Base-by-base conservation (phyloP, 2,888 invertebrate species). In the Phyto melanocephala region DNA sequence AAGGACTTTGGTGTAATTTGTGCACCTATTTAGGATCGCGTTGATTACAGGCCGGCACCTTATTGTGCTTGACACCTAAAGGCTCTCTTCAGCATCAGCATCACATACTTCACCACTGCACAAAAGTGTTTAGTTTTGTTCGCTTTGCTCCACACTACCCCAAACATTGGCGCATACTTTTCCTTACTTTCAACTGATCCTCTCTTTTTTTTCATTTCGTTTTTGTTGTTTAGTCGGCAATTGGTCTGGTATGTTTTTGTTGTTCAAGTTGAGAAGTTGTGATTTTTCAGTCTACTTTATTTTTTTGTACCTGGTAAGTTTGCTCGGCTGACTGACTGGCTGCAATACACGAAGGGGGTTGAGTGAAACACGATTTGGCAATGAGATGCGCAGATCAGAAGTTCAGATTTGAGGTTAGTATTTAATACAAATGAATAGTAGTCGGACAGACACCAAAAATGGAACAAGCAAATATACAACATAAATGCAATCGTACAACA, bases 11-110 rank as follows among this genome's bases (percentile, higher is more conserved):
- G 87, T 88, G 88, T 90, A 90, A 90, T 91, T 90, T 90, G 91
- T 90, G 89, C 89, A 88, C 90, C 90, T 90, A 91, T 90, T 90
- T 90, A 90, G 90, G 89, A 90, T 89, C 89, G 90, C 89, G 90
- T 90, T 91, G 91, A 91, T 91, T 91, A 91, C 89, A 91, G 91
- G 89, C 90, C 91, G 91, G 91, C 91, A 88, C 88, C 88, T 90
- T 90, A 90, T 91, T 91, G 90, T 90, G 89, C 88, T 90, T 91
- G 90, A 91, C 91, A 91, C 91, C 91, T 91, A 91, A 90, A 91
- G 90, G 90, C 90, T 88, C 86, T 86, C 83, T 78, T 81, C 82
- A 84, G 84, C 60, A 33, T 77, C 54, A 47, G 17, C 40, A 47
- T 80, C 58, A 68, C 67, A 58, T 67, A 62, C 47, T 62, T 70